Evolutionary conservation across 2,113 vertebrate genomes (phyloP).

Genomic region (Spea multiplicata): DNA sequence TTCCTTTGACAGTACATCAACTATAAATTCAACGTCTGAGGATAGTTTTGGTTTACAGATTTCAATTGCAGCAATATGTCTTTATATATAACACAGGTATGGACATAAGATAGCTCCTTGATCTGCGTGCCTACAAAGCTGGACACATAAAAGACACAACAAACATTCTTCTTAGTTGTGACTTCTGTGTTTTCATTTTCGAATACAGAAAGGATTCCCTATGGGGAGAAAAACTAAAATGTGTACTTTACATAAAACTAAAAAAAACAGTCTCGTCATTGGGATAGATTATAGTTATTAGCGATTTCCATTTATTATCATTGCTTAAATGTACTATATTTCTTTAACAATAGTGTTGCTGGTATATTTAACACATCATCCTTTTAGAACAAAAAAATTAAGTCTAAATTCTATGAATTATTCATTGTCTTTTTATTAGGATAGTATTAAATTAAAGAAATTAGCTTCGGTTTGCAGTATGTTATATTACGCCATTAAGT

Average conservation of each 20-base stretch:
- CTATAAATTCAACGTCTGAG: slow-evolving; percentile 27
- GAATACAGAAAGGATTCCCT: neutral
- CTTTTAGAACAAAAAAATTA: too few species aligned
- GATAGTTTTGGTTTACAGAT: slow-evolving; percentile 20
- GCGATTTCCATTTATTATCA: too few species aligned
- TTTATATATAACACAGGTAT: neutral
- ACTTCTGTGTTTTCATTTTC: neutral
- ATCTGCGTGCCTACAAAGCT: neutral
- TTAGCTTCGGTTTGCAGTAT: too few species aligned
- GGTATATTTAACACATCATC: too few species aligned
- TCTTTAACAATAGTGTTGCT: too few species aligned
- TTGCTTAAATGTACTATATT: too few species aligned
- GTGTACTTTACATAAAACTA: neutral
- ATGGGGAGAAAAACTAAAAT: neutral
- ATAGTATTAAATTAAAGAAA: too few species aligned
- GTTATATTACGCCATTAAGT: too few species aligned
- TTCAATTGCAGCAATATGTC: neutral
- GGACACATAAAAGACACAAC: neutral
- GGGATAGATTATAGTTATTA: too few species aligned
- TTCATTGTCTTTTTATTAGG: too few species aligned
- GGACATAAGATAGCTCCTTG: neutral
- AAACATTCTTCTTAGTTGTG: neutral
- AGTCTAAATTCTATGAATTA: too few species aligned
- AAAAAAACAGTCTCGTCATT: too few species aligned
- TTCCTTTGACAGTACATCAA: slow-evolving; percentile 21